Percentiles rank a stretch among this genome's conserved stretches.
Evolutionary conservation across 2,113 vertebrate species (phyloP).

Genomic region (Bos taurus): ARS-UCD2.0 NC_037354.1:40441501-40442000

Average conservation of each 20-base stretch:
- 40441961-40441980: conserved; percentile 84
- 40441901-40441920: conserved; percentile 81
- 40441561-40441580: too few species aligned
- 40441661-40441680: too few species aligned
- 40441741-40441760: too few species aligned
- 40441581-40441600: too few species aligned
- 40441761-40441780: too few species aligned
- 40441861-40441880: conserved; percentile 63
- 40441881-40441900: conserved; percentile 67
- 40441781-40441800: too few species aligned
- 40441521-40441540: background rate
- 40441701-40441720: accelerated
- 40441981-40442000: conserved; percentile 60
- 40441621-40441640: too few species aligned
- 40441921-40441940: conserved; percentile 89
- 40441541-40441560: too few species aligned
- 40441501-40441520: conserved; percentile 80
- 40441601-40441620: too few species aligned
- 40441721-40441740: too few species aligned
- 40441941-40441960: conserved; percentile 90
- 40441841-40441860: conserved; percentile 83
- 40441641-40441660: too few species aligned
- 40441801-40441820: too few species aligned
- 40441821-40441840: conserved; percentile 32
- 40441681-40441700: background rate